Base-by-base conservation (phyloP, 1,140 invertebrate species). In the Rhagoletis pomonella region DNA sequence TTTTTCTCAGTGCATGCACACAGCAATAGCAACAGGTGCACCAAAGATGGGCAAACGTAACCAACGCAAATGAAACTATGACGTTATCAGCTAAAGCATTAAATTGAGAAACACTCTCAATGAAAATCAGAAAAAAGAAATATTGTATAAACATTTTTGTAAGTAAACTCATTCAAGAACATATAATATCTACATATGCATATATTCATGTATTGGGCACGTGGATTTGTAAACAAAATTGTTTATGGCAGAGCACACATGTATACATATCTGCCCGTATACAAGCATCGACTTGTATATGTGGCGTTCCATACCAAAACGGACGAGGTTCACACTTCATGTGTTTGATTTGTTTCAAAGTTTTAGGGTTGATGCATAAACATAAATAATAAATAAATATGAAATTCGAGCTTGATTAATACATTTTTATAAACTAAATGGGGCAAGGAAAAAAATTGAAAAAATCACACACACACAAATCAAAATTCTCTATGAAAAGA, bases 41-140 rank as follows among this genome's bases (percentile, higher is more conserved):
- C 60, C 17, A 39, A 55, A 29, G 50, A 17, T 9, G n/a, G 29
- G n/a, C 44, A 5, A 81, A 4, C 17, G 19, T 17, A 81, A 9
- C 17, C 12, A 29, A 81, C 7, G 19, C 73, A 50, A 50, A 19
- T 29, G 73, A 55, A 81, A 81, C n/a, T 44, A 81, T 81, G 73
- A 81, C 73, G 73, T 55, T 55, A 81, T 81, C 73, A 81, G 9
- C 2, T 50, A 55, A 5, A 4, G 10, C 17, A 58, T 44, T 6
- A 42, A 58, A 1, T 14, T 14, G 17, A 29, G 44, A 42, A 44
- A 62, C 10, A n/a, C 4, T 17, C 6, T 62, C 10, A 62, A 62
- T 4, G 39, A 47, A 73, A 73, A 29, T n/a, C 19, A 29, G 17
- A 29, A 73, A 5, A 73, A 47, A 4, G 4, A 55, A 55, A 55